Evolutionary conservation across 2,888 invertebrate genomes (phyloP), one percentile per base, ranked within the genome.

Genomic region (Athrips mouffetella): DNA sequence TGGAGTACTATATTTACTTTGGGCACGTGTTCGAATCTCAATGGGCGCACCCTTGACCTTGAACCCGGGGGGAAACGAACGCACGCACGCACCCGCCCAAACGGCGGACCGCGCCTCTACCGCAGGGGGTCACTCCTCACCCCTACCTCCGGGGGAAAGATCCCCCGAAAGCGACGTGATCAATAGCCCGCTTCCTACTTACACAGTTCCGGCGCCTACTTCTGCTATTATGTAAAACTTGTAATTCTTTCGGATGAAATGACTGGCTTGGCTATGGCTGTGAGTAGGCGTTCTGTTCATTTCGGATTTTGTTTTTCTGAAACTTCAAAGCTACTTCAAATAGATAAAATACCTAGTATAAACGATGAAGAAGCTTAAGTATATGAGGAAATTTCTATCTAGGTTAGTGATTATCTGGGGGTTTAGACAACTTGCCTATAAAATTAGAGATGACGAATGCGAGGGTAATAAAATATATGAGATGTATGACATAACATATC

Each of bases 1-100:
- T n/a, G n/a, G 72, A 73, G 77, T 82, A 83, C 83, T 83, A 85
- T 86, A 85, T 87, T 87, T 87, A 87, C 85, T 82, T 84, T 80
- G 70, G 81, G 78, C 87, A 86, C 87, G 87, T 87, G 87, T 78
- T 79, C 74, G 61, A 75, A 74, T 65, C 69, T 88, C 83, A 88
- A 88, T 88, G 86, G 79, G 82, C 75, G 66, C 80, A 73, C 69
- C 79, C 80, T 80, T 84, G 81, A 63, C 88, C 87, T 85, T 87
- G 87, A 87, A 86, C 87, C 76, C 73, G 71, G 67, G 71, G 75
- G 77, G 78, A 79, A 80, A 77, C 66, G 55, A 53, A 56, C 75
- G 70, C 68, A 80, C 65, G 83, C 80, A 77, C 76, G 75, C 73
- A 71, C 77, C 81, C 82, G 81, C 80, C 81, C 80, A 76, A 78